A percentile compares a stretch with the other conserved stretches of the same genome.
Evolutionary conservation across 2,797 vertebrate genomes (phyloP).

Genomic region (Leucoraja ocellata): DNA sequence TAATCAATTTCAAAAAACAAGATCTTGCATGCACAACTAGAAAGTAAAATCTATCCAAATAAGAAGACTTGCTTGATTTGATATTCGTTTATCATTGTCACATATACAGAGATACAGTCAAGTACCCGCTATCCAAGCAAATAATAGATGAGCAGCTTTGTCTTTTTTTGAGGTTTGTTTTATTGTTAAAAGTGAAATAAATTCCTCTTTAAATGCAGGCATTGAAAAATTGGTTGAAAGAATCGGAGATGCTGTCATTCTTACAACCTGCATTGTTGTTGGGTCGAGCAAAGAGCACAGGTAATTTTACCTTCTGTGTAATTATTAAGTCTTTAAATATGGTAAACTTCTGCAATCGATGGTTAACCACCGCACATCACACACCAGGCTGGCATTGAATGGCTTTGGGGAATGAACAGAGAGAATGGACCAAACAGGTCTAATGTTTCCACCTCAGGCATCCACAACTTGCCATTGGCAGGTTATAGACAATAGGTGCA

Average conservation of each 20-base stretch:
- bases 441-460: background rate
- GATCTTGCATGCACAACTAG: background rate
- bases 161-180: background rate
- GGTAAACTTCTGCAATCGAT: background rate
- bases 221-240: constrained; percentile 67
- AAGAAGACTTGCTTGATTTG: background rate
- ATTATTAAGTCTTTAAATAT: background rate
- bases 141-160: background rate
- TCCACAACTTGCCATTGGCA: background rate
- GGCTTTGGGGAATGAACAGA: background rate
- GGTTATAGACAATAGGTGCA: no score
- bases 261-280: constrained; percentile 61
- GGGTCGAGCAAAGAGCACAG: constrained; percentile 54
- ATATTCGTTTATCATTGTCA: no score
- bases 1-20: background rate
- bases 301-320: constrained; percentile 42
- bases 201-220: constrained; percentile 53
- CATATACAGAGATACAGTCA: no score
- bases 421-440: background rate
- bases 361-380: no score
- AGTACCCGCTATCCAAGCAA: no score
- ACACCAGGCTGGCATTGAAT: no score
- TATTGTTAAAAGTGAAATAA: background rate
- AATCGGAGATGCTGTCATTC: constrained; percentile 55
- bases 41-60: background rate